phyloP scores from a whole-genome alignment of 2,113 vertebrate genomes.

The Benitochromis conjunctus region DNA sequence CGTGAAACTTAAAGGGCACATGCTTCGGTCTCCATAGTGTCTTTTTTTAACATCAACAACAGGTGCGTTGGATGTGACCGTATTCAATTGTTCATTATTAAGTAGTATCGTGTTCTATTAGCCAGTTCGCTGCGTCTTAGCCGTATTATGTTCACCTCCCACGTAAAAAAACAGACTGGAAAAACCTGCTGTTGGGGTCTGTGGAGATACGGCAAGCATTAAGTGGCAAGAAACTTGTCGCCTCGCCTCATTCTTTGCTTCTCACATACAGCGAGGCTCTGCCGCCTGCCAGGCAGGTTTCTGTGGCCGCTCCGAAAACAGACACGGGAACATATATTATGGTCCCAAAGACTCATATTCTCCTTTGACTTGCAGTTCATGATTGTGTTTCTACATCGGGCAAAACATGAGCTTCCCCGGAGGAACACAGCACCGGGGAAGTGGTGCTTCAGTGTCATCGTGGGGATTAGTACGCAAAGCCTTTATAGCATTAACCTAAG shows the following conservation, averaged over 20 bases:
- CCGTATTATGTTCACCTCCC: neutral
- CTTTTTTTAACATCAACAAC: neutral
- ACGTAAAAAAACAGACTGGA: constrained; percentile 1
- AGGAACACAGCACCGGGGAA: neutral
- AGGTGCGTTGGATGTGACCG: neutral
- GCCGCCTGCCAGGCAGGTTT: constrained; percentile 34
- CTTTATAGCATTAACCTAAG: constrained; percentile 44
- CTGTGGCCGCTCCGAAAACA: constrained; percentile 33
- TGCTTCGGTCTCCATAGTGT: neutral
- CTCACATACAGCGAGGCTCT: neutral
- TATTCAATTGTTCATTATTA: neutral
- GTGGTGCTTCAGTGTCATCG: constrained; percentile 33
- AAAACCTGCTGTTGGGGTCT: constrained; percentile 46
- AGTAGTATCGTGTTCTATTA: neutral
- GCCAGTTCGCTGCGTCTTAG: neutral
- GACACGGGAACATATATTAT: constrained; percentile 15
- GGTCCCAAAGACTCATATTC: constrained; percentile 6
- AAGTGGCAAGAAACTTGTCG: neutral
- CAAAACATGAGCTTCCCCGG: constrained; percentile 32
- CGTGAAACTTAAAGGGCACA: neutral
- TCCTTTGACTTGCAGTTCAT: neutral
- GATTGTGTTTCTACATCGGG: constrained; percentile 23
- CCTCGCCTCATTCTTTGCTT: constrained; percentile 12
- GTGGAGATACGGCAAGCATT: neutral
- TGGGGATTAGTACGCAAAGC: constrained; percentile 41